Base-by-base conservation (phyloP, 2,888 invertebrate species). In the Cosmorhoe ocellata region DNA sequence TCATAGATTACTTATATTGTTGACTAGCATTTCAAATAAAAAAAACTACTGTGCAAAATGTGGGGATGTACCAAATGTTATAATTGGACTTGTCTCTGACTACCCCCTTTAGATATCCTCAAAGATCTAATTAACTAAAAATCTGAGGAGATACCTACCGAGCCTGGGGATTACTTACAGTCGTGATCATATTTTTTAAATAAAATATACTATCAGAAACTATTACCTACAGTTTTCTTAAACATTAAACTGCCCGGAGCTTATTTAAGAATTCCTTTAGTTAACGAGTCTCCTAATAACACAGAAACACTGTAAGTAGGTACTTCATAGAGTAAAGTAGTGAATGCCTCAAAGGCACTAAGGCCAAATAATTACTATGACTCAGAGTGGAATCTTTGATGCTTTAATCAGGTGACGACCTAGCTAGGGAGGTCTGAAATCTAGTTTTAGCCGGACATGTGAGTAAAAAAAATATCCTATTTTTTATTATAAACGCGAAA, bases 351-450 rank as follows among this genome's bases (percentile, higher is more conserved):
- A 66, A 68, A 69, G 63, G 67, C 55, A 59, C 58, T 67, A 64
- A 71, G 65, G 68, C 76, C 75, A 74, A 81, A 83, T 81, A 79
- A 82, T 82, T 81, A 81, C 72, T 70, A 67, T 56, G 68, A 70
- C 72, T 75, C 66, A 63, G 64, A 61, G 64, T 66, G 57, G 67
- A 68, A 77, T 80, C 80, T 83, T 82, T 83, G 84, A 81, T 71
- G 79, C 76, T 66, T 81, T 85, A 85, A 85, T 85, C 82, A 85
- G 81, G 79, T 81, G 81, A 75, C 73, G 74, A 71, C 61, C 59
- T 51, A 22, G 28, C 31, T 31, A 47, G 47, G 26, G 47, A 11
- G 1, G 41, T 5, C 9, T 28, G 3, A 28, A n/a, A n/a, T 27
- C 9, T 12, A 4, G 12, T 2, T 31, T 31, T 30, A 7, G 34